Evolutionary conservation across 2,113 vertebrate genomes (phyloP).

Genomic region (Paramormyrops kingsleyae): DNA sequence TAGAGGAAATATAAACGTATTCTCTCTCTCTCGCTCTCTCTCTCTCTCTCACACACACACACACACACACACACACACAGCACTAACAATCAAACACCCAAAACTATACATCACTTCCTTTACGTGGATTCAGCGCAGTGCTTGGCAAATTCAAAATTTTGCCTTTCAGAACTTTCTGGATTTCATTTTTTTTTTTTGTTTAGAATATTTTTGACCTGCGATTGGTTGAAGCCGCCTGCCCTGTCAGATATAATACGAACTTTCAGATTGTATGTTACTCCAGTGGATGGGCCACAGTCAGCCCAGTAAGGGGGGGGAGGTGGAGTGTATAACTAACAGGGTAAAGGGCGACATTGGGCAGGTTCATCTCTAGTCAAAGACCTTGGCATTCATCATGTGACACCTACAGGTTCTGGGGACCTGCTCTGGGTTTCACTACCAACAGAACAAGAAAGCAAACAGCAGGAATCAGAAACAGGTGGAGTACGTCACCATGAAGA

Average conservation of each 20-base stretch:
- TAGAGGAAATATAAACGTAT: not conserved
- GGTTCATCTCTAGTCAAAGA: not conserved
- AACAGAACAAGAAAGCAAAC: not conserved
- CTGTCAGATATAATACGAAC: not conserved
- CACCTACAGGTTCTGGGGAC: not conserved
- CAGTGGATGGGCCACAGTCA: not conserved
- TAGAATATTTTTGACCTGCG: not conserved
- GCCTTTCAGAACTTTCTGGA: not conserved
- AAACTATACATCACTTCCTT: not conserved
- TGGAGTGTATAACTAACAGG: not conserved
- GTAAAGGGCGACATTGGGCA: not conserved
- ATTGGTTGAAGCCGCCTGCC: not conserved
- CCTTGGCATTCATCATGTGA: not conserved
- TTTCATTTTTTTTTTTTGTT: not conserved
- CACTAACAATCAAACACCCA: not conserved
- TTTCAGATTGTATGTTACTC: not conserved
- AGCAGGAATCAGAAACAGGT: not conserved
- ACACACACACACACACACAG: not conserved
- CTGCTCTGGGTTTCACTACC: not conserved
- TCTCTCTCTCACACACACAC: not conserved
- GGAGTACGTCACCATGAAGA: not conserved
- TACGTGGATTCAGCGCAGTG: not conserved
- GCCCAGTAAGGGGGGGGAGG: not conserved
- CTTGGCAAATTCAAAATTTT: not conserved
- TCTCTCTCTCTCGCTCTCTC: too few relatives aligned